A percentile compares a stretch with the other conserved stretches of the same genome.
phyloP scores from a whole-genome alignment of 35 echinoderm and acorn worm genomes.

The Anneissia japonica region DNA sequence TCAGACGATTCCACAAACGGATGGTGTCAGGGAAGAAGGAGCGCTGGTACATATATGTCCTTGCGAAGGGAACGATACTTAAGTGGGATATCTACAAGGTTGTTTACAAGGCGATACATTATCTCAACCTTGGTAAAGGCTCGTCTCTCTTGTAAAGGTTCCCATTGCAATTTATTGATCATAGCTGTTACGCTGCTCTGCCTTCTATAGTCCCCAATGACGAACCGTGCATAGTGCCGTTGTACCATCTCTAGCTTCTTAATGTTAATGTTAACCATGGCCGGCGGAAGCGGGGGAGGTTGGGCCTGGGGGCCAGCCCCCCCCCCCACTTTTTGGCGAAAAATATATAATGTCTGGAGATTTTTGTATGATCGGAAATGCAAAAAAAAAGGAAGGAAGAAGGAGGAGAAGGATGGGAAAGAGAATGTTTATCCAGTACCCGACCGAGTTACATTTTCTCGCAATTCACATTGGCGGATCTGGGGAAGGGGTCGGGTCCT shows the following conservation, averaged over 20 bases:
- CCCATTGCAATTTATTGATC: conserved; percentile 21
- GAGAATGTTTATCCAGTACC: no score
- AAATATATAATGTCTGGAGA: no score
- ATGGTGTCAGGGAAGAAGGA: conserved; percentile 17
- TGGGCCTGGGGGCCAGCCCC: no score
- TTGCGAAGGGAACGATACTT: not conserved
- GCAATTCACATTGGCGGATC: no score
- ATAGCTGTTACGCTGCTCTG: conserved; percentile 32
- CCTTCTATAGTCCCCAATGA: not conserved
- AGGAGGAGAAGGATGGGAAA: no score
- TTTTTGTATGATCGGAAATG: no score
- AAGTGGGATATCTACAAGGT: conserved; percentile 19
- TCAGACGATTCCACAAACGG: conserved; percentile 6
- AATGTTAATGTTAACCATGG: no score
- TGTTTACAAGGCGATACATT: not conserved
- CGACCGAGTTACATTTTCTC: no score
- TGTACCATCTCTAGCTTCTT: conserved; percentile 22
- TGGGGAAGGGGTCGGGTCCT: no score
- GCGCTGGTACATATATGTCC: not conserved
- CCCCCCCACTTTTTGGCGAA: no score
- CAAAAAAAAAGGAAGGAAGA: no score
- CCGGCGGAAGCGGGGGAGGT: no score
- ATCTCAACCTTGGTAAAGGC: conserved; percentile 7
- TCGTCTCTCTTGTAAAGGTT: conserved; percentile 20
- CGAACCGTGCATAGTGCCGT: conserved; percentile 4